Conservation (phyloP, 2,888 invertebrate genomes). For the Xylota segnis region DNA sequence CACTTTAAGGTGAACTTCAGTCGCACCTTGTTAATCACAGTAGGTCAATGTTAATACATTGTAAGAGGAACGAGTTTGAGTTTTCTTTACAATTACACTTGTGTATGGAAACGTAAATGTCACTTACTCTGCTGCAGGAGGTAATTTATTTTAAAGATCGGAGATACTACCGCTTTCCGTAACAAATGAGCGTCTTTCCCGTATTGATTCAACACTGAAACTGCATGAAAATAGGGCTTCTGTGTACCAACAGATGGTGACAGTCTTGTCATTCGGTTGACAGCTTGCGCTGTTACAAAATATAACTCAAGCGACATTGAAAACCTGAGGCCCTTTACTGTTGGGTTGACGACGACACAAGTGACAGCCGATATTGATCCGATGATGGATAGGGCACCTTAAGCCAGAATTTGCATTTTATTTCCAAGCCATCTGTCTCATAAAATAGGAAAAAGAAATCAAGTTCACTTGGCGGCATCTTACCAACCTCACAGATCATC, state of each 20-base stretch:
- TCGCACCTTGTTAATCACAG: slow-evolving; percentile 26
- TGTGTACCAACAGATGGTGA: not conserved
- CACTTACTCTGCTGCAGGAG: slow-evolving; percentile 1
- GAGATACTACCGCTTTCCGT: too few species aligned
- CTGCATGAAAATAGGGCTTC: not conserved
- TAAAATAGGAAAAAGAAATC: slow-evolving; percentile 6
- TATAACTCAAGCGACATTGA: slow-evolving; percentile 15
- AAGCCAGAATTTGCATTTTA: slow-evolving; percentile 26
- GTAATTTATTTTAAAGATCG: too few species aligned
- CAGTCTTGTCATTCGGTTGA: not conserved
- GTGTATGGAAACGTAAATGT: slow-evolving; percentile 12
- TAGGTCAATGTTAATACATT: slow-evolving; percentile 45
- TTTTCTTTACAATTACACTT: not conserved
- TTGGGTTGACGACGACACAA: not conserved
- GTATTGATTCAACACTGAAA: not conserved
- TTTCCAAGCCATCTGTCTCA: slow-evolving; percentile 6
- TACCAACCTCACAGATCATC: slow-evolving; percentile 1
- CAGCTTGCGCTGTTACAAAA: slow-evolving; percentile 7
- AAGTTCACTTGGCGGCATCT: slow-evolving; percentile 32
- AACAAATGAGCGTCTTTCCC: slow-evolving; percentile 6
- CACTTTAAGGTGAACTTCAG: slow-evolving; percentile 29
- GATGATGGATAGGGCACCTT: slow-evolving; percentile 6
- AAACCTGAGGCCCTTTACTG: not conserved
- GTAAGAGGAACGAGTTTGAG: not conserved
- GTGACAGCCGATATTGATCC: not conserved